These are phyloP conservation scores for Verasper variegatus DNA, from an alignment of 2,113 vertebrate species.

Conservation along the genomic window DNA sequence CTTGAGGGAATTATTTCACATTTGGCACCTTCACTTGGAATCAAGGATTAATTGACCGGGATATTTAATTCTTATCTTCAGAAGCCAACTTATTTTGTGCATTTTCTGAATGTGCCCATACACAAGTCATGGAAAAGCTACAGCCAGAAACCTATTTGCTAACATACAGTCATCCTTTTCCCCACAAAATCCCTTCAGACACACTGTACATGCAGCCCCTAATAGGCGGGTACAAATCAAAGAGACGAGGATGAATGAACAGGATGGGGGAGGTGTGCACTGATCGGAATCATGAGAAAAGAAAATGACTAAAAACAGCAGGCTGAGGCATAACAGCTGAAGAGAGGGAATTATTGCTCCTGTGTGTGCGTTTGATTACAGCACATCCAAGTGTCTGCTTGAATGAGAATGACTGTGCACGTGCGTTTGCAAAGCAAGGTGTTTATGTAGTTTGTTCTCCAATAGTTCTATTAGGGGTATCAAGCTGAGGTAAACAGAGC, in stretches of 20 bases:
- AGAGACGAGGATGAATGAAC: conserved; percentile 26
- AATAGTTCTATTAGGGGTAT: conserved; percentile 43
- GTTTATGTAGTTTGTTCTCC: conserved; percentile 21
- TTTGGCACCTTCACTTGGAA: no score
- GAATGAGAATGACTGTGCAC: not conserved
- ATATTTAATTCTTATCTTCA: no score
- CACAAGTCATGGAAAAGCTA: not conserved
- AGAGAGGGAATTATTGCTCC: conserved; percentile 11
- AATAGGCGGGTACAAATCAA: conserved; percentile 44
- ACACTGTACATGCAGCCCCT: conserved; percentile 26
- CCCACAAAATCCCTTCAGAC: not conserved
- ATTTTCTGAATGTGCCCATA: not conserved
- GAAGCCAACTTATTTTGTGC: no score
- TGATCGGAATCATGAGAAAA: conserved; percentile 24
- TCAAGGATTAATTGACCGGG: no score
- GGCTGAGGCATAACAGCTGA: not conserved
- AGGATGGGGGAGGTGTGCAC: conserved; percentile 27
- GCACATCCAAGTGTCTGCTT: conserved; percentile 4
- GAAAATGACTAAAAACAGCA: conserved; percentile 26
- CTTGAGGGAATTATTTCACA: no score
- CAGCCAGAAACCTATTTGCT: conserved; percentile 26
- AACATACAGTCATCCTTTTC: conserved; percentile 10
- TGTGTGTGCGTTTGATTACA: conserved; percentile 27
- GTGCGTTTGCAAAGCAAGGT: not conserved
- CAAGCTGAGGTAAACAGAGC: conserved; percentile 52